These are phyloP conservation scores for Ciconia boyciana DNA, from an alignment of 2,113 vertebrate genomes.

Conservation along the genomic window DNA sequence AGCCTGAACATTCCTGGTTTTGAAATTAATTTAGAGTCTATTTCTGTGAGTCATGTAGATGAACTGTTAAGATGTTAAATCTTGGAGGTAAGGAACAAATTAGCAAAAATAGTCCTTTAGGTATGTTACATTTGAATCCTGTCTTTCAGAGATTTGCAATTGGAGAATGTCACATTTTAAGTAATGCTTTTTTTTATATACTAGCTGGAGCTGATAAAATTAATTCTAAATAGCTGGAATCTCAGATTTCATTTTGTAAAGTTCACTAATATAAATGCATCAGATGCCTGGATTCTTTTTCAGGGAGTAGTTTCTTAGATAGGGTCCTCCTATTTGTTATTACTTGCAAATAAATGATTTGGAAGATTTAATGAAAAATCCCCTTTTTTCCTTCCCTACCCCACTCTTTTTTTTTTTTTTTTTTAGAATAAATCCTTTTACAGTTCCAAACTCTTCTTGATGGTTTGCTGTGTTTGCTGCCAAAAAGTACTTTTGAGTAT, in stretches of 20 bases:
- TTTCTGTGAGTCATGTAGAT: not conserved
- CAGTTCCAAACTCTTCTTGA: not conserved
- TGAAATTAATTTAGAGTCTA: not conserved
- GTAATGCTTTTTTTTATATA: not conserved
- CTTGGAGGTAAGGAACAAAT: not conserved
- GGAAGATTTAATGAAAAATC: not conserved
- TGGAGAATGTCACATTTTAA: not conserved
- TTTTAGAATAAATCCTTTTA: not conserved
- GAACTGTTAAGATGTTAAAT: not conserved
- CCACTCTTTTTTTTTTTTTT: not conserved
- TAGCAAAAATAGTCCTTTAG: not conserved
- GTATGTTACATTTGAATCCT: not conserved
- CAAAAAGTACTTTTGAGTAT: not conserved
- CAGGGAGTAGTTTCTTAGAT: not conserved
- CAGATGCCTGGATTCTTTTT: not conserved
- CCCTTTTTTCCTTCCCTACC: not conserved
- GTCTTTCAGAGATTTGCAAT: not conserved
- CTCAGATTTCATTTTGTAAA: not conserved
- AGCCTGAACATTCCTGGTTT: not conserved
- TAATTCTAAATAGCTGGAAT: not conserved
- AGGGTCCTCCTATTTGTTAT: not conserved
- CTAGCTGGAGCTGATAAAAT: not conserved
- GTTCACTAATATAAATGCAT: not conserved
- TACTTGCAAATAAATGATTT: not conserved
- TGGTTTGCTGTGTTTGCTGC: not conserved